These are phyloP conservation scores for Chrysomallon squamiferum DNA, from an alignment of 1,140 invertebrate genomes.

Conservation along the genomic window DNA sequence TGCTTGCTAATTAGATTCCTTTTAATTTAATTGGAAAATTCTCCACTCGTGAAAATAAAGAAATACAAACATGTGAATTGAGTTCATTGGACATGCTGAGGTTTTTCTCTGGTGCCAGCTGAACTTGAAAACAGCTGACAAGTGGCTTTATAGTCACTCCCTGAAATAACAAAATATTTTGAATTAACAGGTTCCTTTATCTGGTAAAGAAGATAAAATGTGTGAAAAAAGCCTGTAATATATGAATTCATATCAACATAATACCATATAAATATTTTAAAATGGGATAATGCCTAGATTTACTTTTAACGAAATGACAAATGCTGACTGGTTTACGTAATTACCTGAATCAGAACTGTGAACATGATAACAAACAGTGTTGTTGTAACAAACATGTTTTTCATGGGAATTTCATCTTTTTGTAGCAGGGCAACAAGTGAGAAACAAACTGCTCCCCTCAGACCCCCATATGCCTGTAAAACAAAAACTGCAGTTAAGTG, in stretches of 20 bases:
- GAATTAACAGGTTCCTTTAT: no score
- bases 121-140: slow-evolving; percentile 92
- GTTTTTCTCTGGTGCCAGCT: slow-evolving; percentile 65
- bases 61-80: neutral
- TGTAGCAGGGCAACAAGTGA: slow-evolving; percentile 89
- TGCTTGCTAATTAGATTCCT: no score
- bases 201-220: no score
- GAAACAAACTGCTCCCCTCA: slow-evolving; percentile 96
- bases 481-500: neutral
- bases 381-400: slow-evolving; percentile 90
- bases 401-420: slow-evolving; percentile 55
- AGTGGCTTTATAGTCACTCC: slow-evolving; percentile 97
- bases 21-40: no score
- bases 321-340: no score
- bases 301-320: no score
- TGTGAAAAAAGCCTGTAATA: no score
- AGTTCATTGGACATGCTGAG: neutral
- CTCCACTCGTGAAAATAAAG: no score
- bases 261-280: no score
- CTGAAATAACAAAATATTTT: slow-evolving; percentile 54
- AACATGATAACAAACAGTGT: slow-evolving; percentile 98
- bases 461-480: slow-evolving; percentile 79
- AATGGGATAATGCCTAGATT: no score
- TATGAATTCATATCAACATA: no score
- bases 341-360: slow-evolving; percentile 92